These are phyloP conservation scores for Theocolax elegans DNA, from an alignment of 1,140 invertebrate species.

Conservation along the genomic window DNA sequence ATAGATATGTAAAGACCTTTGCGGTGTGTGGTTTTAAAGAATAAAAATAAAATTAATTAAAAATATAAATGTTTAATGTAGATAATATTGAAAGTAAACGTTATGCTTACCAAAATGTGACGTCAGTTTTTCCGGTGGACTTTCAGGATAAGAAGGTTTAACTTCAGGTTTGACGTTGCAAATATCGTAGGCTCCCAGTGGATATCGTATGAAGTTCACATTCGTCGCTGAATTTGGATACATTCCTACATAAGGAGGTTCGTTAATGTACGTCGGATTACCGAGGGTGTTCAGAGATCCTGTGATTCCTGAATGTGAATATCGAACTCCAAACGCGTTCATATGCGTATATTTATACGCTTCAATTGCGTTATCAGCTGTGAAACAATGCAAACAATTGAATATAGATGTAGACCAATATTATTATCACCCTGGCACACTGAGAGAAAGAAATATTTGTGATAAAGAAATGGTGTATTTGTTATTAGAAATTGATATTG, in stretches of 20 bases:
- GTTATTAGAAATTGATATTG: too few relatives aligned
- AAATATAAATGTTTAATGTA: too few relatives aligned
- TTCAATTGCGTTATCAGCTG: conserved; percentile 51
- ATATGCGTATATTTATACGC: conserved; percentile 41
- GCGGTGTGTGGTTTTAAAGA: too few relatives aligned
- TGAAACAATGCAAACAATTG: neutral
- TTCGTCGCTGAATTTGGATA: conserved; percentile 38
- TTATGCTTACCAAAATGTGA: conserved; percentile 52
- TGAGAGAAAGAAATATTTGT: too few relatives aligned
- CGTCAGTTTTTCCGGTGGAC: conserved; percentile 48
- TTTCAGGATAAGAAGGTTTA: conserved; percentile 48
- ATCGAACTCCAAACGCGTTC: conserved; percentile 30
- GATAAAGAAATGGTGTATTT: too few relatives aligned
- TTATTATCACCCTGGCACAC: too few relatives aligned
- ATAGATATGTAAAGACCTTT: too few relatives aligned
- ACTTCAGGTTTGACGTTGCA: conserved; percentile 39
- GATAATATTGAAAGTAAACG: neutral
- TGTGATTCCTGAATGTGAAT: conserved; percentile 37
- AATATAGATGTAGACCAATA: too few relatives aligned
- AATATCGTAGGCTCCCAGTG: conserved; percentile 40
- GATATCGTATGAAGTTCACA: conserved; percentile 42
- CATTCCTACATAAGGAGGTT: conserved; percentile 50
- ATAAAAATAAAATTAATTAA: too few relatives aligned
- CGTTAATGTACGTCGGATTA: conserved; percentile 51
- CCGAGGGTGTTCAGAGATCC: conserved; percentile 37